Evolutionary conservation across 2,888 invertebrate genomes (phyloP).

Genomic region (Sinodicranocentrus sp.): DNA sequence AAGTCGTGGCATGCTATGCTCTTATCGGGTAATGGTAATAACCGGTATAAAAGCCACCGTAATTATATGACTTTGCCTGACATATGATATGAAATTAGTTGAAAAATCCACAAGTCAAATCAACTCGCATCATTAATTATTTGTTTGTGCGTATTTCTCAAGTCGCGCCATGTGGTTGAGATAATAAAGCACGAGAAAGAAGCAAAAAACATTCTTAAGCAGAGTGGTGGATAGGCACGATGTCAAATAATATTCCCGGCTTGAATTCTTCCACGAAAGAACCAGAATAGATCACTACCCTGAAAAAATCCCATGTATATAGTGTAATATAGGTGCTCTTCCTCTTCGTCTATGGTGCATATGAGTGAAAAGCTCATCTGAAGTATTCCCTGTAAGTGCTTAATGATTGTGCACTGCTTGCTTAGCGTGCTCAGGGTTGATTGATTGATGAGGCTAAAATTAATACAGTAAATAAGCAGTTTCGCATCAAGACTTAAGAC

Average conservation of each 20-base stretch:
- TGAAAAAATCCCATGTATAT: too few relatives aligned
- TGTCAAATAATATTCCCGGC: background rate
- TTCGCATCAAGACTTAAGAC: conserved; percentile 44
- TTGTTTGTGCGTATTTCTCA: conserved; percentile 12
- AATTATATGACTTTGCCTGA: conserved; percentile 6
- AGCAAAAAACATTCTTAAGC: background rate
- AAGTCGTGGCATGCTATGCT: too few relatives aligned
- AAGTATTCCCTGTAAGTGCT: conserved; percentile 11
- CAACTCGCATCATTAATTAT: conserved; percentile 30
- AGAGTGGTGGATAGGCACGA: background rate
- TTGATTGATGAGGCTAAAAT: conserved; percentile 77
- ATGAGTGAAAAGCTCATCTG: background rate
- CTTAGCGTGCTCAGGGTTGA: conserved; percentile 72
- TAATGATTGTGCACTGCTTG: conserved; percentile 33
- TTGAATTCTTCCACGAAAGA: background rate
- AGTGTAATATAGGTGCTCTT: background rate
- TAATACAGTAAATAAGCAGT: conserved; percentile 75
- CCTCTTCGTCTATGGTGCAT: background rate
- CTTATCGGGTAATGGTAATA: background rate
- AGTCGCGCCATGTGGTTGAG: conserved; percentile 11
- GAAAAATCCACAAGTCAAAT: conserved; percentile 22
- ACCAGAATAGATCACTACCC: background rate
- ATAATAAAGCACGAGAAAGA: conserved; percentile 12
- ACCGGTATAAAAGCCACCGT: conserved; percentile 7
- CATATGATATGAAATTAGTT: conserved; percentile 15